Base-by-base conservation (phyloP, 2,797 vertebrate species). In the Sus cebifrons region DNA sequence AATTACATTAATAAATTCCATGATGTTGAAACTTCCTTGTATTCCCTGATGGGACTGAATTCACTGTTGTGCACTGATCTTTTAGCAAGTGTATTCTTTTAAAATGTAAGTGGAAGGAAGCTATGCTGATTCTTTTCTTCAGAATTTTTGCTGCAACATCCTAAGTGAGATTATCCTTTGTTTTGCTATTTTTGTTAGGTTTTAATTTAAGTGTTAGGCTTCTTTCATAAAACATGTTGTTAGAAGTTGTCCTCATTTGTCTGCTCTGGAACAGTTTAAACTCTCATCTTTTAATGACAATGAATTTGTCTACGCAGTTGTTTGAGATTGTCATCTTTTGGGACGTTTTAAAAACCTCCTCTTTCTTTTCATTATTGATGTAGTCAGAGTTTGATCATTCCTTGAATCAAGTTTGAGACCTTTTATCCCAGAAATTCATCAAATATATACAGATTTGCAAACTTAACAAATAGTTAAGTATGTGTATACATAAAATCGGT, bases 351-450 rank as follows among this genome's bases (percentile, higher is more conserved):
- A 44, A 92, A 54, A n/a, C 60, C 7, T 15, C 44, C 20, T 75
- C 10, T 89, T 83, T 81, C 40, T 68, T 78, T 84, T 79, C 84
- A 25, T 73, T 90, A 65, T 49, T 71, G 25, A 62, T 77, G 6
- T 83, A 32, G 10, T 94, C 16, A 60, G 5, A 79, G 10, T 54
- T 90, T 84, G 15, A 78, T 25, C 15, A 4, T 44, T 87, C 36
- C 54, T 73, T 83, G 70, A 87, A 82, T 40, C 71, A 78, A 40
- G 62, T 64, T 27, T 62, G 85, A 81, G 52, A 92, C 68, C 64
- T 64, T 68, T 75, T 75, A 32, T 15, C 8, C 56, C 32, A 89
- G 17, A 58, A 91, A 73, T 67, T 58, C 56, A 88, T 78, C 14
- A 40, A 49, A 64, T 32, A 4, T 68, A 25, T 40, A 25, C 27